Conservation (phyloP, 2,888 invertebrate species). For the Physocephala rufipes region DNA sequence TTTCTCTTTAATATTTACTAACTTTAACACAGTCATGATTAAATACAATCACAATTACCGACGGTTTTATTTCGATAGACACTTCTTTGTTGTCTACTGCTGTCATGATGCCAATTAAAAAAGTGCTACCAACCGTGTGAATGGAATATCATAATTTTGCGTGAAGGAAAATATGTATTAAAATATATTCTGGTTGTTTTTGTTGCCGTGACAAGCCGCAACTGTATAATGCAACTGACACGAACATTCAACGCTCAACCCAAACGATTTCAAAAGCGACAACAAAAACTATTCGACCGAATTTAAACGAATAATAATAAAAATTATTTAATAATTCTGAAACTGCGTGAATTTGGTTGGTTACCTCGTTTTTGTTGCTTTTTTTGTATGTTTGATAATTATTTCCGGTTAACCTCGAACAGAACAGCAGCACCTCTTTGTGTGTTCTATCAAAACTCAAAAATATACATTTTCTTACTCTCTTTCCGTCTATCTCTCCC, state of each 20-base stretch:
- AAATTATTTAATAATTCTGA: too few relatives aligned
- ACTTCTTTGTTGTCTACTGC: too few relatives aligned
- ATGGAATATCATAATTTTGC: neutral
- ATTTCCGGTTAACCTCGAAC: slow-evolving; percentile 31
- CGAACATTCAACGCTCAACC: neutral
- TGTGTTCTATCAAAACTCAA: slow-evolving; percentile 23
- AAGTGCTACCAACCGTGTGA: neutral
- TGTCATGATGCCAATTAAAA: neutral
- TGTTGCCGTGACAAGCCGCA: neutral
- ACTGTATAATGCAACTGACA: neutral
- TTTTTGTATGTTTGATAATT: slow-evolving; percentile 33
- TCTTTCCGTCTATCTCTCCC: neutral
- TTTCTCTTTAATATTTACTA: too few relatives aligned
- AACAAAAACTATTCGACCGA: neutral
- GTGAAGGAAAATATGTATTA: neutral
- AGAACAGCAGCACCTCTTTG: neutral
- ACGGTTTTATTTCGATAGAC: too few relatives aligned
- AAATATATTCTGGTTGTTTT: neutral
- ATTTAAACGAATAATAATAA: slow-evolving; percentile 8
- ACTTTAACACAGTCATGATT: too few relatives aligned
- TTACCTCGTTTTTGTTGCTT: slow-evolving; percentile 20
- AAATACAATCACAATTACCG: too few relatives aligned
- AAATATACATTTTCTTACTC: neutral
- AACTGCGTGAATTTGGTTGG: neutral
- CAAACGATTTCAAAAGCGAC: slow-evolving; percentile 5